Evolutionary conservation across 1,140 invertebrate species (phyloP).

Genomic region (Wasmannia auropunctata): DNA sequence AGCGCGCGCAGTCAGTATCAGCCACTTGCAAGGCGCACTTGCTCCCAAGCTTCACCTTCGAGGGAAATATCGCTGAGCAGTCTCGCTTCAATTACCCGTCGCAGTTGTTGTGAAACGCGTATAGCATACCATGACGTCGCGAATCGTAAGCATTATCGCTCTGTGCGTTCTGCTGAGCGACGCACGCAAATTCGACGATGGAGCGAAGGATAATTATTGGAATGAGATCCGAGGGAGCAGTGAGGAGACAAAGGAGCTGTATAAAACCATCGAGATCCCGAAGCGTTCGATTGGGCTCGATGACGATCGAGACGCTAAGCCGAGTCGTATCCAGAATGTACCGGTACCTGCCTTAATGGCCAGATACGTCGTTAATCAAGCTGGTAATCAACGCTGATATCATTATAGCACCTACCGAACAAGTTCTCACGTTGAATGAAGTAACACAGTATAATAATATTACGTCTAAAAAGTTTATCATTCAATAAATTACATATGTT

Average conservation of each 20-base stretch:
- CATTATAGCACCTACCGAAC: background rate
- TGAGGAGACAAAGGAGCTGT: background rate
- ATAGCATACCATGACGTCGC: background rate
- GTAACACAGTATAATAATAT: background rate
- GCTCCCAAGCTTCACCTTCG: background rate
- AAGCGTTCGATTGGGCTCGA: background rate
- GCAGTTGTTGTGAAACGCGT: no score
- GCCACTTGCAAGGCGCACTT: background rate
- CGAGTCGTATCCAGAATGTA: background rate
- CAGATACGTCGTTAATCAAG: constrained; percentile 69
- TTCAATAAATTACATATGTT: background rate
- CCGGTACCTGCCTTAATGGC: constrained; percentile 60
- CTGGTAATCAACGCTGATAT: constrained; percentile 53
- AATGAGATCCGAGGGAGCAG: constrained; percentile 55
- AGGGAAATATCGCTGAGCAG: background rate
- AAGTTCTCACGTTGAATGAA: background rate
- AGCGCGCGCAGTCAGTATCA: background rate
- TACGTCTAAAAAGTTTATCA: background rate
- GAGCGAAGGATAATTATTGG: constrained; percentile 16
- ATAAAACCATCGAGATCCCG: background rate
- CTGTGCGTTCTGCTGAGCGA: constrained; percentile 17
- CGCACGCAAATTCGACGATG: background rate
- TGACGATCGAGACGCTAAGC: background rate
- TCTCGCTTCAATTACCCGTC: background rate
- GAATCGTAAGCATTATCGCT: constrained; percentile 3